Percentiles rank a stretch among this genome's conserved stretches.
Evolutionary conservation across 2,113 vertebrate species (phyloP).

Genomic region (Brachypodius melanocephalos): DNA sequence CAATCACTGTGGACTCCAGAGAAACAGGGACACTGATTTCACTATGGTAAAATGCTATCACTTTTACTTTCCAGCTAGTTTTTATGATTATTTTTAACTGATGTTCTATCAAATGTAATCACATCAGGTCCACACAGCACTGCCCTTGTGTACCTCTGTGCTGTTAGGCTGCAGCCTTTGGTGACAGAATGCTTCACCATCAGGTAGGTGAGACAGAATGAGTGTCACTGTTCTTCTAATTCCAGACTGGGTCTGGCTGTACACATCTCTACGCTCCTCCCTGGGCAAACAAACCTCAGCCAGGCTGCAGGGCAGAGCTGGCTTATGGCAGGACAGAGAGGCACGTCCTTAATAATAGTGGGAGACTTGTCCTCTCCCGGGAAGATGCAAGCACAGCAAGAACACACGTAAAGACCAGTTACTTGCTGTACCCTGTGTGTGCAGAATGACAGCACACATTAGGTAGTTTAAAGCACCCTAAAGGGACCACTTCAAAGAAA

Average conservation of each 20-base stretch:
- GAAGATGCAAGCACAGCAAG: not conserved
- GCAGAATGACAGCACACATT: not conserved
- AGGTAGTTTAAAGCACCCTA: not conserved
- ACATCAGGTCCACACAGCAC: not conserved
- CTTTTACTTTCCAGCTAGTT: not conserved
- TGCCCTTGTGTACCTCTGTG: not conserved
- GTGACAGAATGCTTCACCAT: not conserved
- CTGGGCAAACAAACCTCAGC: not conserved
- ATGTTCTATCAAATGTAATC: not conserved
- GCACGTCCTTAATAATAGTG: fast-evolving
- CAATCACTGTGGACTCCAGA: not conserved
- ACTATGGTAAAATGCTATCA: not conserved
- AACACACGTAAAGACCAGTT: not conserved
- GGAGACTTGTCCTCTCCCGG: not conserved
- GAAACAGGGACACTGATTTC: not conserved
- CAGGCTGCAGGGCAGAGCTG: not conserved
- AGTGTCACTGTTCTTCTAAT: not conserved
- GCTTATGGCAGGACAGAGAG: not conserved
- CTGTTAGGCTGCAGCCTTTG: not conserved
- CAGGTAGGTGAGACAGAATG: not conserved
- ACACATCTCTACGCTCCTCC: fast-evolving
- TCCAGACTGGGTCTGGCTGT: not conserved
- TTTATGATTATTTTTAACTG: not conserved
- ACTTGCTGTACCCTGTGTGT: not conserved
- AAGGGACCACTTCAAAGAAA: not conserved